These are phyloP conservation scores for Pinna nobilis DNA, from an alignment of 1,140 invertebrate species.

Conservation along the genomic window DNA sequence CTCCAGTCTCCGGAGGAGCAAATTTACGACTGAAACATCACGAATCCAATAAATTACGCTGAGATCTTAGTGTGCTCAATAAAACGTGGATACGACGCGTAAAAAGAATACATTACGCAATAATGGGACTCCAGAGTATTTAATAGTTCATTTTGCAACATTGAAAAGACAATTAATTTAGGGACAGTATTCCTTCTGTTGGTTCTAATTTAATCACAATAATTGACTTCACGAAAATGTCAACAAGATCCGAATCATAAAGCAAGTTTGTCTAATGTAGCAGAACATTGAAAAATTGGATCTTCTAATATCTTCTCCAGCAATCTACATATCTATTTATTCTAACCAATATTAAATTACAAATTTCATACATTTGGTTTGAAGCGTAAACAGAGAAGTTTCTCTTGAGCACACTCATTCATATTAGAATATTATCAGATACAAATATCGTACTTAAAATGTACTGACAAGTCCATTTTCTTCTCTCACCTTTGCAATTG, in stretches of 20 bases:
- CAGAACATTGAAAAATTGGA: conserved; percentile 29
- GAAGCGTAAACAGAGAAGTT: conserved; percentile 10
- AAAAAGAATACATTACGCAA: too few species aligned
- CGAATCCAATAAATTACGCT: too few species aligned
- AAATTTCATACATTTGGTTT: conserved; percentile 13
- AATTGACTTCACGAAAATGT: conserved; percentile 19
- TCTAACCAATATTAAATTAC: conserved; percentile 6
- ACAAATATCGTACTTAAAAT: too few species aligned
- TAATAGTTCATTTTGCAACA: too few species aligned
- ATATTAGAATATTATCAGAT: conserved; percentile 30
- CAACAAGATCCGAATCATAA: conserved; percentile 20
- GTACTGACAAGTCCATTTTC: too few species aligned
- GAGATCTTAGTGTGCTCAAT: too few species aligned
- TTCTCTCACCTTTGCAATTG: too few species aligned
- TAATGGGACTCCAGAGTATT: too few species aligned
- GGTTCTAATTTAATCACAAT: conserved; percentile 17
- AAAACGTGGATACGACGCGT: too few species aligned
- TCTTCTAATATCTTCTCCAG: conserved; percentile 14
- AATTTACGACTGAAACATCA: too few species aligned
- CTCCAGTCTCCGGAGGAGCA: too few species aligned
- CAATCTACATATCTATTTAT: conserved; percentile 25
- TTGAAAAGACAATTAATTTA: conserved; percentile 26
- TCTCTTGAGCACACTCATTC: neutral
- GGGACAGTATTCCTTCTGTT: neutral
- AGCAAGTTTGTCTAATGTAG: conserved; percentile 30